phyloP scores from a whole-genome alignment of 2,888 invertebrate species.

The Celastrina argiolus region DNA sequence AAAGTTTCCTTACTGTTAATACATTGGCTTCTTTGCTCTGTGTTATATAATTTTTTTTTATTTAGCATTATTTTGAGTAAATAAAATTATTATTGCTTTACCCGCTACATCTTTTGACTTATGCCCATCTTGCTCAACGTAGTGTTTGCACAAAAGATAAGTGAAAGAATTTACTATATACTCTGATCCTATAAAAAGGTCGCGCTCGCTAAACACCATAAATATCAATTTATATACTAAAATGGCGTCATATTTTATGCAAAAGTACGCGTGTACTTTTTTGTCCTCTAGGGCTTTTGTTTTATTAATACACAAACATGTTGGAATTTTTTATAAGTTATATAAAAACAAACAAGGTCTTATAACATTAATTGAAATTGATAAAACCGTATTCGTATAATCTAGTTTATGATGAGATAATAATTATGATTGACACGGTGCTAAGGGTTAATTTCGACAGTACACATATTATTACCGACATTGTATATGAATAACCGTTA shows the following conservation, averaged over 20 bases:
- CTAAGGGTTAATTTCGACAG: too few species aligned
- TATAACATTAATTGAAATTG: too few species aligned
- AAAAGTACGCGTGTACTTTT: background rate
- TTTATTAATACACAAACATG: background rate
- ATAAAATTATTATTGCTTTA: background rate
- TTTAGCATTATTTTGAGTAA: too few species aligned
- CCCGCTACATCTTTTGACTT: slow-evolving; percentile 29
- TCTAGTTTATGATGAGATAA: too few species aligned
- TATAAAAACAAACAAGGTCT: too few species aligned
- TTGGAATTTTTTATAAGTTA: background rate
- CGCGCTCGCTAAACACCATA: slow-evolving; percentile 15
- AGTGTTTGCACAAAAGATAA: slow-evolving; percentile 41
- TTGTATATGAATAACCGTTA: too few species aligned
- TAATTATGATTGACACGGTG: too few species aligned
- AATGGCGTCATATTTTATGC: background rate
- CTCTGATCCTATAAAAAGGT: slow-evolving; percentile 36
- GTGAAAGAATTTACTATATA: slow-evolving; percentile 42
- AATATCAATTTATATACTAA: slow-evolving; percentile 3
- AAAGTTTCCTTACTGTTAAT: too few species aligned
- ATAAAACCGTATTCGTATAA: too few species aligned
- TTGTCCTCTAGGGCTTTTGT: background rate
- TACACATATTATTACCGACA: too few species aligned
- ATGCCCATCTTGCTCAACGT: slow-evolving; percentile 37
- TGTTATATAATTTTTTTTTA: too few species aligned
- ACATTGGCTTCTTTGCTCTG: too few species aligned